Base-by-base conservation (phyloP, 2,888 invertebrate genomes). In the Molorchus minor region DNA sequence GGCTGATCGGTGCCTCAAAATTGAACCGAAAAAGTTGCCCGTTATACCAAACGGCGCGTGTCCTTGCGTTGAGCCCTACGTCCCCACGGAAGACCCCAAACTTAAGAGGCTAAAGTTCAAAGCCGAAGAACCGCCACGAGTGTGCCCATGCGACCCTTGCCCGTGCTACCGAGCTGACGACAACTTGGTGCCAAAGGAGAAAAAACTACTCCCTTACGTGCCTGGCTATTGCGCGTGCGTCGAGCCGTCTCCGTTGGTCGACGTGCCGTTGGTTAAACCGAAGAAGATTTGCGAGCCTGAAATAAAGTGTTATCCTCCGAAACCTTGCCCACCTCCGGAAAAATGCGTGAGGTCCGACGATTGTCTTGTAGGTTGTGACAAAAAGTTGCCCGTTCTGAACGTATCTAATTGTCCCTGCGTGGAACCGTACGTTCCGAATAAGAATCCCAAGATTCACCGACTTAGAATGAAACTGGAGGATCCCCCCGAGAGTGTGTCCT, bases 81-180 rank as follows among this genome's bases (percentile, higher is more conserved):
- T 56, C n/a, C 67, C 67, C 5, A 51, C 41, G 0, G 44, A 20
- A 8, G 44, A 47, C 5, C 71, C 71, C 2, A 65, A 52, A 44
- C 7, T 71, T 29, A 49, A 58, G 13, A 49, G 68, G 15, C 44
- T 70, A 5, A 16, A 58, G 12, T 52, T 71, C 2, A 57, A 63
- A 20, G 63, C 68, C 21, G 54, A 58, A 10, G 70, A 71, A 55
- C 69, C 69, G 13, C 70, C 69, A 1, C 64, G 57, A 51, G 12
- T 56, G 2, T 65, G 65, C 17, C 65, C 60, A 4, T 20, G 15
- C 4, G 41, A 52, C 3, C 10, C 40, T 4, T 61, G 61, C n/a
- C 47, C 56, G 1, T n/a, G n/a, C n/a, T n/a, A n/a, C 1, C 49
- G 70, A 38, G 65, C 70, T 1, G 70, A 70, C 38, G 65, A 65